Evolutionary conservation across 2,888 invertebrate species (phyloP).

Genomic region (Lasioglossum zephyrum): DNA sequence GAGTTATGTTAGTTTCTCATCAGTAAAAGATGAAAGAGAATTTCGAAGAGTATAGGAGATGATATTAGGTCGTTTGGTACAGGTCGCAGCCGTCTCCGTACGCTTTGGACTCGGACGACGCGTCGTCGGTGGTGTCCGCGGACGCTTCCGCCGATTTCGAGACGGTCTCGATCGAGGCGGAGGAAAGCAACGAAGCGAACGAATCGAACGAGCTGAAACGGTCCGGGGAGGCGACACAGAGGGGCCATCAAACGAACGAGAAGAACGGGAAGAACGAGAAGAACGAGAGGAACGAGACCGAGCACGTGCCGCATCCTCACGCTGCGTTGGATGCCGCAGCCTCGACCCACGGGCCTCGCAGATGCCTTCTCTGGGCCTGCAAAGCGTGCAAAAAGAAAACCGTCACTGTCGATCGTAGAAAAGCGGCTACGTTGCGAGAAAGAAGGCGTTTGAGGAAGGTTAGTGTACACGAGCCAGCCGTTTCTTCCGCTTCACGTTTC

Average conservation of each 20-base stretch:
- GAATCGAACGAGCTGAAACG: constrained; percentile 70
- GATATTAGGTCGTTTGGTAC: not conserved
- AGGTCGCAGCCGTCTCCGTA: constrained; percentile 79
- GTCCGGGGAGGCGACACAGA: constrained; percentile 61
- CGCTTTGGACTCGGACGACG: constrained; percentile 81
- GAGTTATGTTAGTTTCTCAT: not conserved
- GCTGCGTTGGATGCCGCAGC: constrained; percentile 78
- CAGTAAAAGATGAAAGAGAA: not conserved
- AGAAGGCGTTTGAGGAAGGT: constrained; percentile 96
- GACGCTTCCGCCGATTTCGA: constrained; percentile 81
- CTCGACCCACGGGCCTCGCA: constrained; percentile 86
- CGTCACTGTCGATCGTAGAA: constrained; percentile 96
- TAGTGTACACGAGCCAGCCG: constrained; percentile 68
- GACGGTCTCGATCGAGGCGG: constrained; percentile 76
- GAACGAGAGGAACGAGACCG: constrained; percentile 72
- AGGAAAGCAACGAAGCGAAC: constrained; percentile 60
- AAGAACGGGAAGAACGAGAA: constrained; percentile 9
- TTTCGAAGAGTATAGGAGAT: not conserved
- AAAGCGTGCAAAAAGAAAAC: constrained; percentile 99
- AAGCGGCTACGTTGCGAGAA: constrained; percentile 98
- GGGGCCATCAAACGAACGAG: constrained; percentile 67
- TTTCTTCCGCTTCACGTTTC: not conserved
- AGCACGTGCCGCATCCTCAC: constrained; percentile 82
- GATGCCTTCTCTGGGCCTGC: constrained; percentile 98
- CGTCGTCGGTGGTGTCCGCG: constrained; percentile 80